A percentile compares a stretch with the other conserved stretches of the same genome.
Conservation (phyloP, 2,797 vertebrate species). For the Danio albolineatus region DNA sequence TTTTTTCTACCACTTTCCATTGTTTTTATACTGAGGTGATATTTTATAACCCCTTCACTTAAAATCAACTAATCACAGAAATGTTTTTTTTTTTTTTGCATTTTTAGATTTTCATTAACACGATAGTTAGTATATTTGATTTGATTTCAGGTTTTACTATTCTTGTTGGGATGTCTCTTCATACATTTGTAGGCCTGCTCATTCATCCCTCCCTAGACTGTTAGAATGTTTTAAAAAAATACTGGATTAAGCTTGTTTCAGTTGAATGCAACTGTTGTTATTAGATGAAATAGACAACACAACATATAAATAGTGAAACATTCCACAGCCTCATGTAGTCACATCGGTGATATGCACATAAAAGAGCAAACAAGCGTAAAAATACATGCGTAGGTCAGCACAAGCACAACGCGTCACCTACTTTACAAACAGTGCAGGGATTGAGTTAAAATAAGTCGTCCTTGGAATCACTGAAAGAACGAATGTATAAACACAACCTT, state of each 20-base stretch:
- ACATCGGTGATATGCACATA: constrained; percentile 54
- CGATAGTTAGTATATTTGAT: neutral
- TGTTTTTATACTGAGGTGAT: constrained; percentile 24
- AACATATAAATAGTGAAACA: constrained; percentile 26
- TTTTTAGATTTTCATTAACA: constrained; percentile 2
- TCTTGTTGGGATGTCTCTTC: neutral
- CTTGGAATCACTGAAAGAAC: constrained; percentile 32
- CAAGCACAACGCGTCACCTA: constrained; percentile 55
- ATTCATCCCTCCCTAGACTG: constrained; percentile 17
- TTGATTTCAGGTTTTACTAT: constrained; percentile 4
- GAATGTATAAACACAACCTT: constrained; percentile 46
- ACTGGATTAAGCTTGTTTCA: constrained; percentile 20
- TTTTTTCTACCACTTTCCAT: constrained; percentile 15
- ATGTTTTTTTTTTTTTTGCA: neutral
- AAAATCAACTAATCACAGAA: neutral
- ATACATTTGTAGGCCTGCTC: neutral
- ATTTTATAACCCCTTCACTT: constrained; percentile 9
- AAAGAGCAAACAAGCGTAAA: constrained; percentile 41
- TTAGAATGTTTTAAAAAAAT: constrained; percentile 30
- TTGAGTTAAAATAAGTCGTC: constrained; percentile 44
- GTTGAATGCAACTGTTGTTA: constrained; percentile 30
- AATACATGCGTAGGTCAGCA: constrained; percentile 44
- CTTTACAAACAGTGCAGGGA: constrained; percentile 53
- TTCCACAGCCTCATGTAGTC: constrained; percentile 34
- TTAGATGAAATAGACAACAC: constrained; percentile 2